These are phyloP conservation scores for Pachydiplax longipennis DNA, from an alignment of 2,888 invertebrate genomes.

Conservation along the genomic window DNA sequence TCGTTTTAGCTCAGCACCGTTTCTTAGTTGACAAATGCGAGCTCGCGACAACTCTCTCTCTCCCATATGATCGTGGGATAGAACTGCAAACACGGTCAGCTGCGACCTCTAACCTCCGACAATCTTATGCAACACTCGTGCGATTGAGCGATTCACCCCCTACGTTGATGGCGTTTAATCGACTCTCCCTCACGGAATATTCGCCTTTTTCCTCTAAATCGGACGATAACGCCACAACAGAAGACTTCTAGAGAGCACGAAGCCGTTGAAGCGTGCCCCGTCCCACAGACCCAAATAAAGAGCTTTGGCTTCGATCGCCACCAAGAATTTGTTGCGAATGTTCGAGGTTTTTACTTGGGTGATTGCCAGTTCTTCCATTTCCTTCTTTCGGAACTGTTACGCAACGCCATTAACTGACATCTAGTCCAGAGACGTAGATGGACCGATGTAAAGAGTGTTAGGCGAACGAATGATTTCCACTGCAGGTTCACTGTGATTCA, in stretches of 20 bases:
- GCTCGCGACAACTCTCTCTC: too few relatives aligned
- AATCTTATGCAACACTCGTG: too few relatives aligned
- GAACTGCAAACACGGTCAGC: too few relatives aligned
- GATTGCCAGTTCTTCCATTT: neutral
- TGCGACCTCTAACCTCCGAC: too few relatives aligned
- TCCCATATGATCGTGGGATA: too few relatives aligned
- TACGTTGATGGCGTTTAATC: too few relatives aligned
- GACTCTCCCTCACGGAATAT: too few relatives aligned
- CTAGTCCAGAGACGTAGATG: neutral
- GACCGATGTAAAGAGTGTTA: neutral
- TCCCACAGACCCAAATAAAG: neutral
- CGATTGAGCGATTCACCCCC: too few relatives aligned
- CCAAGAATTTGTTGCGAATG: neutral
- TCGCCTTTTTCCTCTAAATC: too few relatives aligned
- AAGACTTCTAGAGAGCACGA: neutral
- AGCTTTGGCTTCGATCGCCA: neutral
- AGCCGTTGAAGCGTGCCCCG: neutral
- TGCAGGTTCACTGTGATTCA: neutral
- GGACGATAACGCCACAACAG: too few relatives aligned
- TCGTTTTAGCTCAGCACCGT: too few relatives aligned
- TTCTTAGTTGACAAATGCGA: too few relatives aligned
- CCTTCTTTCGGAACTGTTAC: neutral
- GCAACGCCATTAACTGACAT: neutral
- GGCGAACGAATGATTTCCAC: neutral
- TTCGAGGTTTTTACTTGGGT: neutral